Conservation (phyloP, 1,140 invertebrate species). For the Tetranychus cinnabarinus region DNA sequence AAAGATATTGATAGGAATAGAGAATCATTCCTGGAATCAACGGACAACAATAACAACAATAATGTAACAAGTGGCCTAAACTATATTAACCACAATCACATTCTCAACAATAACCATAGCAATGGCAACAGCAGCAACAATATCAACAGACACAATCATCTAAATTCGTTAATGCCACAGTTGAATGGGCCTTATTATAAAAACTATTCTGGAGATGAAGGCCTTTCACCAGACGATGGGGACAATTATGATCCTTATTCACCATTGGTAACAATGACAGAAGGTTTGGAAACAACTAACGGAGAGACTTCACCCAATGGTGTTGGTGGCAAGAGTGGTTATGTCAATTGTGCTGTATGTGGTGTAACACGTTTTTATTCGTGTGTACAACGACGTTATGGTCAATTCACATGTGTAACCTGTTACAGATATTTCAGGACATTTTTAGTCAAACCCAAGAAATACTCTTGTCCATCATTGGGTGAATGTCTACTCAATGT, state of each 20-base stretch:
- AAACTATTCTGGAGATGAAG: not conserved
- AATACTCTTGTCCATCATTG: slow-evolving; percentile 3
- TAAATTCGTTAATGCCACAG: not conserved
- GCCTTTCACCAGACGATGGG: not conserved
- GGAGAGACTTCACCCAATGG: not conserved
- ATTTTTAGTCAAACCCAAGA: slow-evolving; percentile 3
- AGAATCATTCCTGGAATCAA: not conserved
- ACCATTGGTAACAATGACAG: not conserved
- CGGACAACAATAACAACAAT: not conserved
- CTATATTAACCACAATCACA: not conserved
- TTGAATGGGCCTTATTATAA: not conserved
- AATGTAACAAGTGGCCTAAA: not conserved
- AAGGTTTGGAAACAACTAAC: not conserved
- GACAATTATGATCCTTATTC: not conserved
- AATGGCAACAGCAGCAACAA: not conserved
- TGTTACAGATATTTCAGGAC: slow-evolving; percentile 8
- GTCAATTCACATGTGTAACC: slow-evolving; percentile 3
- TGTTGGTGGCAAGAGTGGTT: not conserved
- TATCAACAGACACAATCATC: too few relatives aligned
- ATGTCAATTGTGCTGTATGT: slow-evolving; percentile 9
- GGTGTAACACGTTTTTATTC: slow-evolving; percentile 7
- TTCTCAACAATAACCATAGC: not conserved
- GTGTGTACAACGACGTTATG: slow-evolving; percentile 8
- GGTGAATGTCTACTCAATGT: slow-evolving; percentile 1
- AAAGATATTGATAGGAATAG: not conserved